These are phyloP conservation scores for Drosophila nigromelanica DNA, from an alignment of 1,140 invertebrate genomes.

Conservation along the genomic window DNA sequence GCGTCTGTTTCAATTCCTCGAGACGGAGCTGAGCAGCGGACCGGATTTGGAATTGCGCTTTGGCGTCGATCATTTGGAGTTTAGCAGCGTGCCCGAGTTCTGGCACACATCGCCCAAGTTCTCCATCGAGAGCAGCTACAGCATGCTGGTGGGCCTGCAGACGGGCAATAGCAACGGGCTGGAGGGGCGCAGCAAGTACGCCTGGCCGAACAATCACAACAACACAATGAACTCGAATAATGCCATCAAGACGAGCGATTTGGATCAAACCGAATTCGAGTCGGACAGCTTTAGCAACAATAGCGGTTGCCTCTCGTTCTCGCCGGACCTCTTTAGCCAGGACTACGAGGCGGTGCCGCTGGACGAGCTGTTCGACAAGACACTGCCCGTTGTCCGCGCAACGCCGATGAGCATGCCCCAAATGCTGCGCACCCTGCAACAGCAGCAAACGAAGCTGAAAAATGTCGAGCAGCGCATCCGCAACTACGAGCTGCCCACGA, in stretches of 20 bases:
- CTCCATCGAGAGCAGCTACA: slow-evolving; percentile 79
- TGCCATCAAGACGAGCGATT: slow-evolving; percentile 71
- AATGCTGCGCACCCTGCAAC: slow-evolving; percentile 59
- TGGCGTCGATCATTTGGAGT: slow-evolving; percentile 73
- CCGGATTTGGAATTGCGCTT: slow-evolving; percentile 53
- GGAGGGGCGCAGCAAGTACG: slow-evolving; percentile 74
- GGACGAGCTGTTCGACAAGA: slow-evolving; percentile 71
- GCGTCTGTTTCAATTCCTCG: slow-evolving; percentile 65
- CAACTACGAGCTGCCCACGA: slow-evolving; percentile 52
- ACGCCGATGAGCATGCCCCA: slow-evolving; percentile 50
- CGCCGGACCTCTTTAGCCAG: slow-evolving; percentile 60
- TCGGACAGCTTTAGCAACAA: slow-evolving; percentile 64
- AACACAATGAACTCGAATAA: slow-evolving; percentile 46
- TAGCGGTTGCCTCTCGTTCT: slow-evolving; percentile 62
- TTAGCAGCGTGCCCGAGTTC: slow-evolving; percentile 67
- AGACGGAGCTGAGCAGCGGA: slow-evolving; percentile 19
- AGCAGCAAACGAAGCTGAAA: slow-evolving; percentile 61
- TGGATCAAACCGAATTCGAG: slow-evolving; percentile 73
- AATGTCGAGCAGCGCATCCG: slow-evolving; percentile 60
- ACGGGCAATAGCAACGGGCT: slow-evolving; percentile 69
- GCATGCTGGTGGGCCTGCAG: slow-evolving; percentile 78
- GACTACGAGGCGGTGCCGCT: slow-evolving; percentile 70
- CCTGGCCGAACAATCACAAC: slow-evolving; percentile 65
- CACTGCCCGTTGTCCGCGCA: slow-evolving; percentile 6
- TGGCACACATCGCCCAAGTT: slow-evolving; percentile 61